Percentiles rank a stretch among this genome's conserved stretches.
Evolutionary conservation across 1,140 invertebrate genomes (phyloP).

Genomic region (Saxidomus purpurata): DNA sequence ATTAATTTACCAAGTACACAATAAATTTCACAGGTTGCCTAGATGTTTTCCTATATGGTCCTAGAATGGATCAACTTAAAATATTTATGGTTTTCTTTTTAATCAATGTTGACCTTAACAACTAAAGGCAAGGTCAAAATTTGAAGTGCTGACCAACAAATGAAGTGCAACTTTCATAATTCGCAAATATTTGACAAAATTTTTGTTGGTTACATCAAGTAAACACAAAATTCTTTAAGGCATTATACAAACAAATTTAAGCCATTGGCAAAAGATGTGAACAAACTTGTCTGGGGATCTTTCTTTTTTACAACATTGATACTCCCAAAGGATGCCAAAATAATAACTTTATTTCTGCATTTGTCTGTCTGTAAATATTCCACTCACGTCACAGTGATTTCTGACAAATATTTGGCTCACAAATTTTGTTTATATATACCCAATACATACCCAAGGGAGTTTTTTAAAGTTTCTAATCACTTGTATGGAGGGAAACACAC

Average conservation of each 20-base stretch:
- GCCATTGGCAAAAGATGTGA: neutral
- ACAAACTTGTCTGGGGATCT: neutral
- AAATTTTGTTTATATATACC: no score
- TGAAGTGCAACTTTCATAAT: constrained; percentile 13
- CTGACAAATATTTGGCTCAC: no score
- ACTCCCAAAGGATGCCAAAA: neutral
- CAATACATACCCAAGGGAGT: no score
- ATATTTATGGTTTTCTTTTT: neutral
- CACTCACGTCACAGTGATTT: no score
- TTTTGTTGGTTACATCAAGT: constrained; percentile 19
- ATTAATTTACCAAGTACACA: constrained; percentile 30
- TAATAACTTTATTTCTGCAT: neutral
- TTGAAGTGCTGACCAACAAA: neutral
- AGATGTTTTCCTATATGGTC: neutral
- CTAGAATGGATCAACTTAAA: constrained; percentile 10
- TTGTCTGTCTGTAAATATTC: neutral
- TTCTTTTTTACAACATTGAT: neutral
- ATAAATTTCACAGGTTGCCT: constrained; percentile 12
- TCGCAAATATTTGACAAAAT: constrained; percentile 39
- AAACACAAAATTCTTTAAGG: neutral
- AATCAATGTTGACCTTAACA: neutral
- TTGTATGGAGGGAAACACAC: no score
- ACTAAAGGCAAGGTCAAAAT: neutral
- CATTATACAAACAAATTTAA: constrained; percentile 16
- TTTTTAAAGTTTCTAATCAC: no score